Evolutionary conservation across 2,113 vertebrate genomes (phyloP).

Genomic region (Cardinalis cardinalis): DNA sequence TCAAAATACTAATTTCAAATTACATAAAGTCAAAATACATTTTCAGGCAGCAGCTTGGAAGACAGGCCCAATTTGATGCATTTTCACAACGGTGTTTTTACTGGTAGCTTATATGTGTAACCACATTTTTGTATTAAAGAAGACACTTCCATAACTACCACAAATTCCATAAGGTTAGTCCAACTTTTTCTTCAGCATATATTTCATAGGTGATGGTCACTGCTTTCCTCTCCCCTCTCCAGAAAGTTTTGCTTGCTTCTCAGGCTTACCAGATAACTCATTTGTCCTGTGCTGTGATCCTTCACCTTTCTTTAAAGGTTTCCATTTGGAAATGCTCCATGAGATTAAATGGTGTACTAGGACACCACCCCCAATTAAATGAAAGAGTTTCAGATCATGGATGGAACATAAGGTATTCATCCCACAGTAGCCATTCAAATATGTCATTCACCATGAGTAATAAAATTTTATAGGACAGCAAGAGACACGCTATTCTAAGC

Average conservation of each 20-base stretch:
- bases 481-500: neutral
- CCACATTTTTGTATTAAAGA: neutral
- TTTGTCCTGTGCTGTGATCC: neutral
- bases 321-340: neutral
- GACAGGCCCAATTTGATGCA: neutral
- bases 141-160: neutral
- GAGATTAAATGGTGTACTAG: neutral
- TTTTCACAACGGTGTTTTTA: neutral
- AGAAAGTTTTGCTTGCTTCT: neutral
- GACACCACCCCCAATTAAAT: neutral
- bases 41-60: neutral
- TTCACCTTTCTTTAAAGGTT: neutral
- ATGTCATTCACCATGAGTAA: slow-evolving; percentile 2
- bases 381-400: neutral
- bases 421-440: slow-evolving; percentile 2
- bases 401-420: slow-evolving; percentile 40
- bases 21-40: neutral
- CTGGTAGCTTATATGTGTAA: rapidly evolving
- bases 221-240: neutral
- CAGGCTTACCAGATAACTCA: neutral
- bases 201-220: neutral
- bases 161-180: neutral
- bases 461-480: slow-evolving; percentile 29
- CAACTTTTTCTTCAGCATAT: neutral
- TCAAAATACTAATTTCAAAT: neutral